A percentile compares a stretch with the other conserved stretches of the same genome.
These are phyloP conservation scores for Engraulis encrasicolus DNA, from an alignment of 2,113 vertebrate species.

Conservation along the genomic window DNA sequence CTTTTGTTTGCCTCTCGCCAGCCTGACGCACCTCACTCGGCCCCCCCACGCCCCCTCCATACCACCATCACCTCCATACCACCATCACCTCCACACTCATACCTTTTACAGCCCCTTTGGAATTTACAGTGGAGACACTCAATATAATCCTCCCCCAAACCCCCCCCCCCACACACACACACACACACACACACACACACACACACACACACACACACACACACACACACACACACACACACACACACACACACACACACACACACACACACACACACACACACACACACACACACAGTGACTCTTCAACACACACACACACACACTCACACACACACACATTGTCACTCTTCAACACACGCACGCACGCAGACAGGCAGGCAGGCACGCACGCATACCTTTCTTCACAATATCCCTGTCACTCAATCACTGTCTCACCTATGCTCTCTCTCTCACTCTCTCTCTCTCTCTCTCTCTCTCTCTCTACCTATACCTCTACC, in stretches of 20 bases:
- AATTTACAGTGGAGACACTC: slow-evolving; percentile 64
- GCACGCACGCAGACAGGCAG: no score
- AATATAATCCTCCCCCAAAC: slow-evolving; percentile 38
- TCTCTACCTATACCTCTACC: not conserved
- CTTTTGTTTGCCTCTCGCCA: slow-evolving; percentile 49
- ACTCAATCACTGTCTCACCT: no score
- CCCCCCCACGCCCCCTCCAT: slow-evolving; percentile 13
- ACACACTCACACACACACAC: not conserved
- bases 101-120: slow-evolving; percentile 54
- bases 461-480: slow-evolving; percentile 12
- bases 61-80: no score
- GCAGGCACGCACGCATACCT: not conserved
- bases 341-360: no score
- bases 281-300: not conserved
- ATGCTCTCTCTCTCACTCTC: slow-evolving; percentile 16
- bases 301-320: no score
- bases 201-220: not conserved
- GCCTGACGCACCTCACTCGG: slow-evolving; percentile 29
- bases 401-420: no score
- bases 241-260: not conserved
- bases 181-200: not conserved
- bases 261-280: no score
- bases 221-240: no score
- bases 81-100: no score
- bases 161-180: no score